Base-by-base conservation (phyloP, 1,140 invertebrate genomes). In the Coenobita brevimanus region DNA sequence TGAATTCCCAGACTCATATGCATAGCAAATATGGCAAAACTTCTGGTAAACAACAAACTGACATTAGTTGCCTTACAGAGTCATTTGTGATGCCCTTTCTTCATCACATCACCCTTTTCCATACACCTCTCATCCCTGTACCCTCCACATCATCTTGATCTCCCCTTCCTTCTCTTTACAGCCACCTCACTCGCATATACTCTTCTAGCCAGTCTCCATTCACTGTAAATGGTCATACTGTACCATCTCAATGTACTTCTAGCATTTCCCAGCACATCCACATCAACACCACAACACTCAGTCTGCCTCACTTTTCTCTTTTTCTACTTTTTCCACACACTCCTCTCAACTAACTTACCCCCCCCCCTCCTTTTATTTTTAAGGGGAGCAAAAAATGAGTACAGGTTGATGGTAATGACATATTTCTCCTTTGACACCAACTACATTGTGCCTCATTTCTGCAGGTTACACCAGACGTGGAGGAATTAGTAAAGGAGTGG, bases 401-500 rank as follows among this genome's bases (percentile, higher is more conserved):
- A 6, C 13, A 71, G 21, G 2, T 33, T 27, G 41, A 57, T 13
- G 67, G 13, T 71, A 38, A 8, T 38, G 41, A 38, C 67, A 13
- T 3, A 27, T 71, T 71, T 15, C 21, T 71, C 36, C 24, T 71
- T 21, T 33, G 36, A 21, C 4, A 30, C 67, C n/a, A 3, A 27
- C 1, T 38, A 21, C 30, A n/a, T 67, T 3, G 21, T 75, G 80
- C 0, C 10, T 4, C 64, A 43, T 13, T 57, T 54, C 24, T 73
- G 4, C 67, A 90, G 89, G 83, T 90, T 50, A 86, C 89, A 4
- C 78, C 64, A 38, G 86, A 90, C 30, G 89, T 90, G 3, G 86
- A 90, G 43, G 89, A 90, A 41, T 90, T 90, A 43, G 89, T 90
- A 8, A 89, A 79, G n/a, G 85, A 90, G 24, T 90, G 89, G 86